Percentiles rank a stretch among this genome's conserved stretches.
Conservation (phyloP, 30 jellyfish, hydroid and myxozoan species). For the Hydra vulgaris region DNA sequence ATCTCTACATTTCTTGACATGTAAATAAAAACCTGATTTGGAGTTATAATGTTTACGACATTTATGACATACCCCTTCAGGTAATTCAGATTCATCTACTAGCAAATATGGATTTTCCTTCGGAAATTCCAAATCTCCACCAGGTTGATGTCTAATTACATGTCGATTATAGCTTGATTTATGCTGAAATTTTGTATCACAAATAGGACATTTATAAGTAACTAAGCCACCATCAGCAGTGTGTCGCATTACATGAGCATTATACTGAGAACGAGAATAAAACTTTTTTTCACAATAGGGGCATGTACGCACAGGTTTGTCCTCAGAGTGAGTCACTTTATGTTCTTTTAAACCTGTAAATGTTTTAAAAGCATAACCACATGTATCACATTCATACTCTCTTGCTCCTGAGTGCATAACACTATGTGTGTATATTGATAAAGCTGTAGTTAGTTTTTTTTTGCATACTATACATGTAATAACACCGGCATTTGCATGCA, state of each 20-base stretch:
- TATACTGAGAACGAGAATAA: conserved; percentile 34
- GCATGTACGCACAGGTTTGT: conserved; percentile 32
- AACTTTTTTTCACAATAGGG: conserved; percentile 33
- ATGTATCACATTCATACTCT: conserved; percentile 30
- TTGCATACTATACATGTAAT: conserved; percentile 38
- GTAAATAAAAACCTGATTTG: conserved; percentile 37
- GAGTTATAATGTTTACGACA: conserved; percentile 35
- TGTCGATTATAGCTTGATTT: conserved; percentile 40
- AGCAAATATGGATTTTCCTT: conserved; percentile 33
- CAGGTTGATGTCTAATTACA: conserved; percentile 41
- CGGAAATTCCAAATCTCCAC: conserved; percentile 39
- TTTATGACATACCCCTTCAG: conserved; percentile 40
- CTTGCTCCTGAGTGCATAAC: conserved; percentile 45
- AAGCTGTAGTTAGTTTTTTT: conserved; percentile 30
- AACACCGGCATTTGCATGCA: conserved; percentile 34
- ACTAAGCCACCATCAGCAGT: conserved; percentile 37
- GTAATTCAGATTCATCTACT: conserved; percentile 28
- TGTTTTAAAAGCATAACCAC: conserved; percentile 41
- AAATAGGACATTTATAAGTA: conserved; percentile 32
- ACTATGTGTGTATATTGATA: conserved; percentile 40
- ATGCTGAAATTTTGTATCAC: conserved; percentile 31
- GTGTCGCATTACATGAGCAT: conserved; percentile 41
- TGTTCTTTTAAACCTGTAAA: conserved; percentile 33
- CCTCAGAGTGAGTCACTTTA: conserved; percentile 31
- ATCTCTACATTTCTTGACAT: conserved; percentile 33